Evolutionary conservation across 2,797 vertebrate genomes (phyloP).

Genomic region (Gymnoscopelus braueri): DNA sequence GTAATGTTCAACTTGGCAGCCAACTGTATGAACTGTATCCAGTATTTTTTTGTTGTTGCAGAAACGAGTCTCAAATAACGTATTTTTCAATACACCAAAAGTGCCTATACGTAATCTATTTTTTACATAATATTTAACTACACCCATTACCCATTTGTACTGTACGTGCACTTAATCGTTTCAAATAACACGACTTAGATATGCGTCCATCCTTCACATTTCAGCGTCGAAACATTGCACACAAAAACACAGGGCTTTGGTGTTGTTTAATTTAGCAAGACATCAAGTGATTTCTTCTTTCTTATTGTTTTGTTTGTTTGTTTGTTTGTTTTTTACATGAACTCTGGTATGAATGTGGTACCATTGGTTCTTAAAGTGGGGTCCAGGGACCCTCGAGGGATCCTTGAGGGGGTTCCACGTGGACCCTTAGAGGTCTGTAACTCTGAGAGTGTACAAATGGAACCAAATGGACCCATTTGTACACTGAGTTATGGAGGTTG

Average conservation of each 20-base stretch:
- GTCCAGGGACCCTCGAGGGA: no score
- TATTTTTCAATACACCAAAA: constrained; percentile 43
- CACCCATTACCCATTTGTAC: constrained; percentile 46
- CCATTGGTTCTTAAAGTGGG: constrained; percentile 3
- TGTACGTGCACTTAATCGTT: constrained; percentile 64
- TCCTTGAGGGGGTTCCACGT: no score
- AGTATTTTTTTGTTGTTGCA: constrained; percentile 15
- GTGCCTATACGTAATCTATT: constrained; percentile 59
- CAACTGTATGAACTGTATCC: constrained; percentile 13
- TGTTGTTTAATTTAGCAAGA: constrained; percentile 6
- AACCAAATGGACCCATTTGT: no score
- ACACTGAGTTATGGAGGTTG: no score
- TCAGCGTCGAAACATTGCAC: background rate
- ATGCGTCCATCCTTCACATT: constrained; percentile 37
- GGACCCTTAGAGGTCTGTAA: no score
- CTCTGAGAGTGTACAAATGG: no score
- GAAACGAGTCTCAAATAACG: constrained; percentile 6
- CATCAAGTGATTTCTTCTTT: background rate
- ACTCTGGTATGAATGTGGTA: constrained; percentile 32
- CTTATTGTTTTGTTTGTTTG: constrained; percentile 4
- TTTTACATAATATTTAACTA: constrained; percentile 46
- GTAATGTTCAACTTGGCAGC: constrained; percentile 28
- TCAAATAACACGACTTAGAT: constrained; percentile 64
- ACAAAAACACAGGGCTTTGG: background rate
- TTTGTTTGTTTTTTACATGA: constrained; percentile 43